phyloP scores from a whole-genome alignment of 2,113 vertebrate genomes.

The Tiliqua scincoides region DNA sequence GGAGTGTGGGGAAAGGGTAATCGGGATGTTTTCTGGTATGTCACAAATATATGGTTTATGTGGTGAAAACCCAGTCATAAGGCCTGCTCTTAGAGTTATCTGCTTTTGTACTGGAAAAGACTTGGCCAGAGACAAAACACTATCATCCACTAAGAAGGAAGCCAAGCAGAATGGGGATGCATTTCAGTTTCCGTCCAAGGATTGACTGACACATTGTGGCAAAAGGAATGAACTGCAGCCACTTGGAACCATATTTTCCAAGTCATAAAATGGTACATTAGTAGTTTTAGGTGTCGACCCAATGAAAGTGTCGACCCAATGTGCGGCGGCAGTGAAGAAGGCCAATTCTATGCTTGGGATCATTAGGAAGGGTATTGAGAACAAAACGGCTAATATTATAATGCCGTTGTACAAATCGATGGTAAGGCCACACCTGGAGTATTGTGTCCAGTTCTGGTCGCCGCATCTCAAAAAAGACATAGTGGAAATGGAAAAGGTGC shows the following conservation, averaged over 20 bases:
- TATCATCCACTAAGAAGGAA: fast-evolving
- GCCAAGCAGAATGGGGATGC: background rate
- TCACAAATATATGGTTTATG: too few relatives aligned
- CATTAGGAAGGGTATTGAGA: too few relatives aligned
- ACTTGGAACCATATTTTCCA: background rate
- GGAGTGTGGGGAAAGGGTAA: background rate
- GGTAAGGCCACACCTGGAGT: too few relatives aligned
- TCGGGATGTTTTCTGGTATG: background rate
- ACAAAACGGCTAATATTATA: too few relatives aligned
- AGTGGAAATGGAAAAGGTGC: too few relatives aligned
- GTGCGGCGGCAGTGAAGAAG: too few relatives aligned
- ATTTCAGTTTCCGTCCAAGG: slow-evolving; percentile 24
- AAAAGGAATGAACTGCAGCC: slow-evolving; percentile 52
- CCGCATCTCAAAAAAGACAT: too few relatives aligned
- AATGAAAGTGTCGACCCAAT: too few relatives aligned
- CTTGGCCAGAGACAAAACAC: background rate
- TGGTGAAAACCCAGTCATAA: background rate
- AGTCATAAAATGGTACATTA: background rate
- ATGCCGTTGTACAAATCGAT: too few relatives aligned
- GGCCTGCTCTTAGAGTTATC: background rate
- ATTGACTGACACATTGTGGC: slow-evolving; percentile 75
- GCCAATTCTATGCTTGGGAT: too few relatives aligned
- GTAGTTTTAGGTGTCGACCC: too few relatives aligned
- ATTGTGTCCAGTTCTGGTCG: too few relatives aligned
- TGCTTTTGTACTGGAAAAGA: background rate